Evolutionary conservation across 2,888 invertebrate genomes (phyloP).

Genomic region (Archaeoteleia sp.): DNA sequence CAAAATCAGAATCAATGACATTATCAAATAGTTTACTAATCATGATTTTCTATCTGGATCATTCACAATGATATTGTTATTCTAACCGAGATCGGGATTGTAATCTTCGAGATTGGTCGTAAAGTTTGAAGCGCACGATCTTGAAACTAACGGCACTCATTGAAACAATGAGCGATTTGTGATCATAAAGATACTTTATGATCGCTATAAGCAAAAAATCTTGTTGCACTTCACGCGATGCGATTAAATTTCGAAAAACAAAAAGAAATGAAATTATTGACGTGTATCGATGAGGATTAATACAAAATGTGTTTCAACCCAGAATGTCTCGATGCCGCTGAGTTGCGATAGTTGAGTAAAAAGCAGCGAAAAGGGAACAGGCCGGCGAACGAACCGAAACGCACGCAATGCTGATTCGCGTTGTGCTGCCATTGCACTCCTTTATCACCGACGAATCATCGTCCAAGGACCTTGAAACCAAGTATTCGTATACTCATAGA

Average conservation of each 20-base stretch:
- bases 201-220: too few species aligned
- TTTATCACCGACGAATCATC: constrained; percentile 30
- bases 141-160: constrained; percentile 17
- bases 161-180: constrained; percentile 29
- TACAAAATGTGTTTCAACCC: constrained; percentile 1
- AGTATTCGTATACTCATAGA: constrained; percentile 8
- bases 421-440: constrained; percentile 21
- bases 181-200: not conserved
- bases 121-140: constrained; percentile 33
- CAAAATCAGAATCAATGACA: too few species aligned
- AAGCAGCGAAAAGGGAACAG: constrained; percentile 37
- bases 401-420: constrained; percentile 54
- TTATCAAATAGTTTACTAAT: too few species aligned
- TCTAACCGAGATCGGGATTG: constrained; percentile 31
- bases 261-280: not conserved
- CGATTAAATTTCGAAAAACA: not conserved
- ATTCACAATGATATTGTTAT: constrained; percentile 43
- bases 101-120: constrained; percentile 42
- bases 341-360: not conserved
- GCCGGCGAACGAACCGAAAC: constrained; percentile 60
- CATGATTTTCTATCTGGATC: constrained; percentile 48
- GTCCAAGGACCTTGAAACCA: constrained; percentile 13
- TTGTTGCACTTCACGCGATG: too few species aligned
- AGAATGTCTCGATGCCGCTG: constrained; percentile 1
- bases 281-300: constrained; percentile 1